Base-by-base conservation (phyloP, 2,888 invertebrate species). In the Drosophila bunnanda region DNA sequence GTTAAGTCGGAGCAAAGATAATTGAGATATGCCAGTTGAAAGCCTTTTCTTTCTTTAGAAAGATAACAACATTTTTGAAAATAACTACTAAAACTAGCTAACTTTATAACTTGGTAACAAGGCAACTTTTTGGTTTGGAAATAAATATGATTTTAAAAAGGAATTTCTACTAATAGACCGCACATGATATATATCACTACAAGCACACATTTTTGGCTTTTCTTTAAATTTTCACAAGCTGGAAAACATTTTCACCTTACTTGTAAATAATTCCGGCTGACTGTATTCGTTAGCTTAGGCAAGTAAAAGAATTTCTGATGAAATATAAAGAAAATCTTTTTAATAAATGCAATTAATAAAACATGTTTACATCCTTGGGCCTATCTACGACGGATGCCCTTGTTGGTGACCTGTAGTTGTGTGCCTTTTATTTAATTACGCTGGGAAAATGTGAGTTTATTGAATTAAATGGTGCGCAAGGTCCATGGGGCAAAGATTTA, bases 261-360 rank as follows among this genome's bases (percentile, higher is more conserved):
- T n/a, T 48, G 22, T 7, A 22, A 43, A 43, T 43, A 44, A 25
- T 15, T 2, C 4, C 13, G 17, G 32, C 15, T 52, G 50, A 20
- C 50, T 15, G 32, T 6, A 15, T 34, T 22, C 50, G 15, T 34
- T 52, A 34, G 20, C 32, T 50, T 32, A 13, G 13, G 13, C 13
- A 30, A 30, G 30, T 48, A 20, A 13, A 15, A 50, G 8, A 32
- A 50, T 50, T 32, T 30, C 50, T 20, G 20, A 50, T 15, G 32
- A 50, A 20, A 34, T 22, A 34, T 52, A 52, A 34, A 52, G 20
- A 52, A 52, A 34, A 22, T 32, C 15, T 52, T 86, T 88, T 90
- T 89, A 85, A 80, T 80, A 89, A 89, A 89, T 85, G 77, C 85
- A 90, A 89, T 90, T 89, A 90, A 88, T 90, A 88, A 89, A 86